These are phyloP conservation scores for Hipparchia semele DNA, from an alignment of 2,888 invertebrate species.

Conservation along the genomic window DNA sequence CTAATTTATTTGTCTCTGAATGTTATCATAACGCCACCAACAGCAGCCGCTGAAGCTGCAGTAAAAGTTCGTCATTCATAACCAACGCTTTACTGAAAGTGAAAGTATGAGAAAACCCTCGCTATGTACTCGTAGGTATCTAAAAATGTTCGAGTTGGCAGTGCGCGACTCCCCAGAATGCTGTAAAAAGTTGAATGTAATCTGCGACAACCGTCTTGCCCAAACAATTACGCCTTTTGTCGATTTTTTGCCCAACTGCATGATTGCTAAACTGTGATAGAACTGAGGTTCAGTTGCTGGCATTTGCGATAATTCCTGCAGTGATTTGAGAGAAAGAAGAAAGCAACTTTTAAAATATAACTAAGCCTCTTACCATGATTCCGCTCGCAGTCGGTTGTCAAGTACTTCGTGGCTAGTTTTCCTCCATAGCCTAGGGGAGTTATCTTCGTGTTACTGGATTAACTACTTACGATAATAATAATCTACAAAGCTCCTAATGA, in stretches of 20 bases:
- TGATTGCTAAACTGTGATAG: constrained; percentile 9
- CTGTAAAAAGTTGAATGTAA: background rate
- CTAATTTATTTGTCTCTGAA: no score
- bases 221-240: no score
- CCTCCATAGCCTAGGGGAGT: constrained; percentile 22
- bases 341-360: constrained; percentile 19
- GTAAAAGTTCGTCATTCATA: no score
- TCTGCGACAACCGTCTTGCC: no score
- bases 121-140: no score
- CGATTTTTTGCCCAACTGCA: background rate
- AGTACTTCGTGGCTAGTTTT: constrained; percentile 27
- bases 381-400: constrained; percentile 27
- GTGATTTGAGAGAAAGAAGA: constrained; percentile 17
- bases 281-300: background rate
- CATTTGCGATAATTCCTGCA: background rate
- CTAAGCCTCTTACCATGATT: constrained; percentile 22
- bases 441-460: constrained; percentile 28
- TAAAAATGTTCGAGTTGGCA: no score
- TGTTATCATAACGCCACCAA: no score
- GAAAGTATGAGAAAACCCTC: no score
- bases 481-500: background rate
- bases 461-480: constrained; percentile 1
- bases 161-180: background rate
- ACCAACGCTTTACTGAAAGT: no score
- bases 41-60: no score